phyloP scores from a whole-genome alignment of 2,888 invertebrate genomes.

The Caenorhabditis sinica region DNA sequence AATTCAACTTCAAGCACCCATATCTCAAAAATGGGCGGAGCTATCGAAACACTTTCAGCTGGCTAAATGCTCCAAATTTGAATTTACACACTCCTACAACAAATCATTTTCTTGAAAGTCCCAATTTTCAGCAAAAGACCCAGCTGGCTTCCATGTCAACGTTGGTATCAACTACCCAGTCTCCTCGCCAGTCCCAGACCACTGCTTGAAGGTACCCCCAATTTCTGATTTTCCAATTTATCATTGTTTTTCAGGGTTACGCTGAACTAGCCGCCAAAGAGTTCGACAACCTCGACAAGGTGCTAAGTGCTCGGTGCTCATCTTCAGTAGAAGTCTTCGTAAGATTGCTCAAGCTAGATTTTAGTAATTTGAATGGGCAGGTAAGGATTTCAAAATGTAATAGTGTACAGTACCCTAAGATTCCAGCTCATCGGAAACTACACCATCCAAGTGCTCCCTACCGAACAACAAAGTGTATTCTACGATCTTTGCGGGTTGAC shows the following conservation, averaged over 20 bases:
- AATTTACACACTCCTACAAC: background rate
- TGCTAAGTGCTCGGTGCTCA: slow-evolving; percentile 94
- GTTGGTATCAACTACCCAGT: slow-evolving; percentile 80
- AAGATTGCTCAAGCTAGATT: slow-evolving; percentile 90
- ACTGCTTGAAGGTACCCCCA: slow-evolving; percentile 78
- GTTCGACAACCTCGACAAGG: slow-evolving; percentile 87
- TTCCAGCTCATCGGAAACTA: slow-evolving; percentile 88
- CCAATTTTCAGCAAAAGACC: slow-evolving; percentile 80
- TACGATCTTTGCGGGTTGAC: slow-evolving; percentile 97
- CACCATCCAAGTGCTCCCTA: slow-evolving; percentile 91
- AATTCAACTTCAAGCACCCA: too few relatives aligned
- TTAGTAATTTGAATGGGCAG: slow-evolving; percentile 82
- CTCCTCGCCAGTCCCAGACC: slow-evolving; percentile 74
- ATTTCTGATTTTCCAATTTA: background rate
- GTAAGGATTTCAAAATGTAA: too few relatives aligned
- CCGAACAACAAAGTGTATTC: slow-evolving; percentile 92
- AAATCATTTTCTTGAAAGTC: too few relatives aligned
- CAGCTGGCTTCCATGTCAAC: slow-evolving; percentile 83
- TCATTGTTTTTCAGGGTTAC: slow-evolving; percentile 70
- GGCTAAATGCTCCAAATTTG: background rate
- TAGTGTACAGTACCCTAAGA: background rate
- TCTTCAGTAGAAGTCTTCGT: slow-evolving; percentile 96
- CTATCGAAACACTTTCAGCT: background rate
- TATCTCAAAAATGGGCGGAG: too few relatives aligned
- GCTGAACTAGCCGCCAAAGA: slow-evolving; percentile 76